Evolutionary conservation across 2,113 vertebrate genomes (phyloP), one percentile per base, ranked within the genome.

Genomic region (Sebastes fasciatus): DNA sequence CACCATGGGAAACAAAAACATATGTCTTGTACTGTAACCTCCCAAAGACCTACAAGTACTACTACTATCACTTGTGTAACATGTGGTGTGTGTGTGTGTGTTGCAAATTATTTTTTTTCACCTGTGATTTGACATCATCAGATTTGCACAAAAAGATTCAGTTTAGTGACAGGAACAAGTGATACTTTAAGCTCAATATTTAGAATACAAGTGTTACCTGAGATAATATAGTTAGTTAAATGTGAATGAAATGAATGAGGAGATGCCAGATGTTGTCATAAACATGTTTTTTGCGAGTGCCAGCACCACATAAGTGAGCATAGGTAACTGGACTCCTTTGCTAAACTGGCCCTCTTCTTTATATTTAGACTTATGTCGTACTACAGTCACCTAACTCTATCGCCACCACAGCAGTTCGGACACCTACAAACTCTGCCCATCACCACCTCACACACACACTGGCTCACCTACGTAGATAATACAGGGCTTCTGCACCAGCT

Each of bases 341-440:
- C 80, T 66, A 69, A 66, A 57, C 48, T 65, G 34, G 54, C n/a
- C 21, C 73, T 81, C 84, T 42, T 48, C 77, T 83, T 82, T 93
- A 94, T 90, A 91, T 90, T 87, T 94, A 93, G 91, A 68, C 57
- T 12, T 64, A 73, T 6, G 75, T 68, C 71, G 43, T 54, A 68
- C 72, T 62, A 75, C 77, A 77, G 68, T 64, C 81, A 51, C 55
- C 19, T 34, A 34, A 34, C 34, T 63, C 51, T 55, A 9, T 21
- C 63, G 61, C 61, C 49, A 60, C 64, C 68, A 82, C 46, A 68
- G 40, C 2, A n/a, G 42, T 60, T 57, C 13, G 71, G 68, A 23
- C 34, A n/a, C 61, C 60, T 57, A 46, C 45, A 80, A 40, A 19
- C 65, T 54, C 52, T 13, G 51, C 23, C 75, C 13, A n/a, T 81